Evolutionary conservation across 2,113 vertebrate genomes (phyloP), one percentile per base, ranked within the genome.

Genomic region (Oncorhynchus clarkii): DNA sequence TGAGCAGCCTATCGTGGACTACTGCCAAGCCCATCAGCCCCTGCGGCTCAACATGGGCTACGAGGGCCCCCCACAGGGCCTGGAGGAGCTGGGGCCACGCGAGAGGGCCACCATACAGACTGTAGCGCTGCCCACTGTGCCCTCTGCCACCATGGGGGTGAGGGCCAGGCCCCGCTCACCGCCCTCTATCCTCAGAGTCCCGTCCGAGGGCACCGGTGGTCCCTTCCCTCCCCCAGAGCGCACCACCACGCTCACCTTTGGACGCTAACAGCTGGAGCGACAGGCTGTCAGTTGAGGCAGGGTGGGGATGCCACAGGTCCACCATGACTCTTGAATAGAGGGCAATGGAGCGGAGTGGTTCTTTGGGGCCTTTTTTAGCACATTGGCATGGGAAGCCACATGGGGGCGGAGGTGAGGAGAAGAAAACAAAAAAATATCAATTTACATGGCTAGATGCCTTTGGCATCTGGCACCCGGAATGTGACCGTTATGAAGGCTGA

Each of bases 1-100:
- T 6, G 93, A 94, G 73, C 93, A 94, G 84, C 93, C 93, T 11
- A 92, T 94, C 20, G 92, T 94, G 74, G 93, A 94, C 87, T 94
- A 93, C 92, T 94, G 93, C 89, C 93, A 94, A 84, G 93, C 93
- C 64, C 93, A 94, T 76, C 93, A 94, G 72, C 93, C 93, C 72
- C 88, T 94, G 83, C 86, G 92, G 79, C 89, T 94, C 79, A 94
- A 93, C 90, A 92, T 94, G 92, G 92, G 90, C 78, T 94, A 91
- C 0, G 93, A 94, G 70, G 91, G 92, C 31, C 90, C 92, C 49
- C 91, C 92, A 31, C 93, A 89, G 82, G 90, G 90, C 75, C 82
- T 93, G 49, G 93, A 93, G 73, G 89, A 86, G n/a, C 84, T 92
- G 76, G 92, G 92, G 7, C 84, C 90, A 1, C 92, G 92, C 0